phyloP scores from a whole-genome alignment of 2,113 vertebrate species.

The Alethe diademata region DNA sequence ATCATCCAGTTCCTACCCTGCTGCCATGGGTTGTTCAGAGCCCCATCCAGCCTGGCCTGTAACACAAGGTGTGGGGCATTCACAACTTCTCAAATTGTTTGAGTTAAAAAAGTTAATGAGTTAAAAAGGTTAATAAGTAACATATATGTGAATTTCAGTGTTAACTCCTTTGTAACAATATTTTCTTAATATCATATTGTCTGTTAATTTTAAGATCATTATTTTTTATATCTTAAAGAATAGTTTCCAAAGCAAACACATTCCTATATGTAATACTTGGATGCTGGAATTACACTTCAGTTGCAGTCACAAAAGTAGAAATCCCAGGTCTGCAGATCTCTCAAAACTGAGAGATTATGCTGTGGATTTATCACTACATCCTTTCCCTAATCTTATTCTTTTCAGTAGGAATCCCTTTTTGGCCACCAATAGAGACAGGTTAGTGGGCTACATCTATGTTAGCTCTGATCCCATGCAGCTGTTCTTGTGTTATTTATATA shows the following conservation, averaged over 20 bases:
- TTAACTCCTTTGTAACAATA: background rate
- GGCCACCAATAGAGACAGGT: background rate
- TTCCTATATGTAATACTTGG: background rate
- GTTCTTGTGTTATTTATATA: background rate
- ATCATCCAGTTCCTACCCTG: background rate
- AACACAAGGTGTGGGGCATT: background rate
- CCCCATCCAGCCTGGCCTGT: background rate
- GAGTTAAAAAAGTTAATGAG: too few species aligned
- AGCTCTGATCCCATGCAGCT: background rate
- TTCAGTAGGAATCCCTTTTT: background rate
- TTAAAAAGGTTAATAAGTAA: background rate
- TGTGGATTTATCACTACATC: background rate
- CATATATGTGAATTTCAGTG: background rate
- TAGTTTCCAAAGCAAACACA: background rate
- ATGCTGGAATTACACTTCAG: background rate
- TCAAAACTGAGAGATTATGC: background rate
- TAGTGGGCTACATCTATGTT: background rate
- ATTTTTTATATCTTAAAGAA: background rate
- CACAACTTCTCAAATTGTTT: background rate
- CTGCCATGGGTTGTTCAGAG: background rate
- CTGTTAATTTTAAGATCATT: background rate
- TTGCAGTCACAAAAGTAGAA: background rate
- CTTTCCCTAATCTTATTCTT: background rate
- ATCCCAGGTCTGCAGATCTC: background rate
- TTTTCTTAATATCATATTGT: background rate